Conservation (phyloP, 2,797 vertebrate genomes). For the Chaunax sp. region DNA sequence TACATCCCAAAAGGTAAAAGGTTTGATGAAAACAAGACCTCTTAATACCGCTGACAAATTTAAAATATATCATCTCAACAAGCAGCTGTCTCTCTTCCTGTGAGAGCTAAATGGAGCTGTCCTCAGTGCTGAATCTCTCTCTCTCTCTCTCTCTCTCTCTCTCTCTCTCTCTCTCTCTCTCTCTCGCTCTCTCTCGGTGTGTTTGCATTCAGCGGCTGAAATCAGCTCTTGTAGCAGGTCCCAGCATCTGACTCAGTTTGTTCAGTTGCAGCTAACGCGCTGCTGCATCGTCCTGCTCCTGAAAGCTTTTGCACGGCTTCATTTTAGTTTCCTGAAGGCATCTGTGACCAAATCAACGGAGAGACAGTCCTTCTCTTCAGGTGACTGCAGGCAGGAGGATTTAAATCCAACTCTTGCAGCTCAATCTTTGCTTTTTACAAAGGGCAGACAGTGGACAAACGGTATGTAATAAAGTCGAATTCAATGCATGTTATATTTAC, state of each 20-base stretch:
- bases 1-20: too few species aligned
- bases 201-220: slow-evolving; percentile 11
- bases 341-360: neutral
- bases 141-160: slow-evolving; percentile 9
- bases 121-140: slow-evolving; percentile 45
- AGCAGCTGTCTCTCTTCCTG: neutral
- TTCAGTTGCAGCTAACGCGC: slow-evolving; percentile 12
- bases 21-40: too few species aligned
- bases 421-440: slow-evolving; percentile 1
- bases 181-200: neutral
- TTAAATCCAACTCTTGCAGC: slow-evolving; percentile 30
- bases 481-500: neutral
- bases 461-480: neutral
- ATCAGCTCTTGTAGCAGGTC: slow-evolving; percentile 4
- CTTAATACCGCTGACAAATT: too few species aligned
- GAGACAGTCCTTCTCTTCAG: neutral
- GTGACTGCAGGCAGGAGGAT: neutral
- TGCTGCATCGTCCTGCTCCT: slow-evolving; percentile 15
- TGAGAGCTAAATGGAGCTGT: slow-evolving; percentile 44
- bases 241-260: slow-evolving; percentile 1
- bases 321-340: slow-evolving; percentile 11
- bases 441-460: neutral
- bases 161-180: neutral
- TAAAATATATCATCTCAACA: too few species aligned
- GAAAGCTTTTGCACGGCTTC: neutral